Evolutionary conservation across 2,797 vertebrate genomes (phyloP), one percentile per base, ranked within the genome.

Genomic region (Crocidura indochinensis): DNA sequence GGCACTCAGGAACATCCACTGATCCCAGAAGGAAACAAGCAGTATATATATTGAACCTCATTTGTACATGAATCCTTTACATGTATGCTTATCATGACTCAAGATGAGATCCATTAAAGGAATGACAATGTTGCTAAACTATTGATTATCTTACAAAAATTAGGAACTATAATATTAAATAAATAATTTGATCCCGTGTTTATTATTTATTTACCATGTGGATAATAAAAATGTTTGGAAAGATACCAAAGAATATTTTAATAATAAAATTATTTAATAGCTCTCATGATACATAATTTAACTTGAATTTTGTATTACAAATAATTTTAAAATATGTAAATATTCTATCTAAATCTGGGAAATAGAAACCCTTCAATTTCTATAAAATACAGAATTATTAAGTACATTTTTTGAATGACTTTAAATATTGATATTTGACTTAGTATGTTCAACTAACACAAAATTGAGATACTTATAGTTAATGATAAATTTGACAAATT

Each of bases 201-300:
- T 65, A 38, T 53, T 62, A 31, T 74, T 81, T 77, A 47, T 31
- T 78, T 88, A 24, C 12, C 8, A 67, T 31, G 3, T 19, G 68
- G 20, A 51, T 27, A 75, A 79, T 27, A 77, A 91, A 79, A 73
- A 17, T 29, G 2, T 2, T 75, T 72, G 29, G 0, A 10, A 83
- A 76, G 78, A 31, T 62, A 67, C 69, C 68, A 47, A 88, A 80
- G 10, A 4, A 47, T 79, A 88, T 88, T 71, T 75, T 51, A 72
- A 68, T 67, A 6, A 77, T 51, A 17, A 67, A n/a, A 0, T 27
- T 75, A 62, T 67, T 17, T 17, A 29, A 20, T 9, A 80, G 17
- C 62, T 49, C 26, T 85, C 53, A 88, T 19, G 64, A 77, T 60
- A 77, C 46, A 15, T 8, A 62, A 3, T 76, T 84, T 49, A 91